Percentiles rank a stretch among this genome's conserved stretches.
Evolutionary conservation across 2,888 invertebrate species (phyloP).

Genomic region (Eristalis intricaria): DNA sequence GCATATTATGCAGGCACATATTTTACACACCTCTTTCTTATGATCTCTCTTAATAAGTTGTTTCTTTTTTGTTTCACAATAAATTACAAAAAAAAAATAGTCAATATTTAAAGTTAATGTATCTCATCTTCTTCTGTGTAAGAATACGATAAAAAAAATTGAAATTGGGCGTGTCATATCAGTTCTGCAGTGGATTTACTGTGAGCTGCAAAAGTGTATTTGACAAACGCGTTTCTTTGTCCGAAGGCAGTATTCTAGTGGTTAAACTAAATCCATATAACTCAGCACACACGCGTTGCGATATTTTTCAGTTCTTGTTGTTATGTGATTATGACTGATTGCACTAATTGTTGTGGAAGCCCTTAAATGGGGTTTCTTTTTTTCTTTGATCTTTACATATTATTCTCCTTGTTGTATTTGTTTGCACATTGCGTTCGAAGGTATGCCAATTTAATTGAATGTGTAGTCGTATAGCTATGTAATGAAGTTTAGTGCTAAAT

Average conservation of each 20-base stretch:
- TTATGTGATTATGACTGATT: constrained; percentile 64
- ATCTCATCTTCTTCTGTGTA: not conserved
- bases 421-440: constrained; percentile 45
- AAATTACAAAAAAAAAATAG: constrained; percentile 66
- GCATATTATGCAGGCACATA: constrained; percentile 6
- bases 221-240: constrained; percentile 25
- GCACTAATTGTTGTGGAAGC: constrained; percentile 70
- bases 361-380: constrained; percentile 37
- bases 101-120: constrained; percentile 39
- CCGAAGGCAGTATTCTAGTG: constrained; percentile 50
- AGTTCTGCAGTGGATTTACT: constrained; percentile 34
- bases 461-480: constrained; percentile 31
- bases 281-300: constrained; percentile 66
- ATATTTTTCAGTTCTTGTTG: constrained; percentile 55
- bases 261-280: constrained; percentile 52
- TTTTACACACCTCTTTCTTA: constrained; percentile 13
- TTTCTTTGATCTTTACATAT: constrained; percentile 12
- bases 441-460: constrained; percentile 56
- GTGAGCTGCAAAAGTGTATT: constrained; percentile 33
- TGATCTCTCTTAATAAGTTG: constrained; percentile 19
- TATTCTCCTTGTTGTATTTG: not conserved
- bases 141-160: constrained; percentile 25
- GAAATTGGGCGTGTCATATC: constrained; percentile 10
- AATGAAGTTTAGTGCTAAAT: constrained; percentile 51
- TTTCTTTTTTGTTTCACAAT: constrained; percentile 46